Conservation (phyloP, 2,113 vertebrate genomes). For the Phylloscopus trochilus region DNA sequence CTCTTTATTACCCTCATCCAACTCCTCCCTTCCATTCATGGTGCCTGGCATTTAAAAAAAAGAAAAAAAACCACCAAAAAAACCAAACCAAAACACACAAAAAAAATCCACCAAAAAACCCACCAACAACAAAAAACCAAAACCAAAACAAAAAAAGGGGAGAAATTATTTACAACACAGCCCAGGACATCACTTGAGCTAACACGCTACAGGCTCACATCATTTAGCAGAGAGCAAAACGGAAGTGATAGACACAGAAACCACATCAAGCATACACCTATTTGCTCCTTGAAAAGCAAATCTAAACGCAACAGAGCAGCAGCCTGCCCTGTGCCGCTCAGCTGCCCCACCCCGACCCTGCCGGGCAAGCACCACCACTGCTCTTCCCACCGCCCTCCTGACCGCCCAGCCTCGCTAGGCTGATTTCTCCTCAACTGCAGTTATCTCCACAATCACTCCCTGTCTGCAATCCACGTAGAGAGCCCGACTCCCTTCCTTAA, state of each 20-base stretch:
- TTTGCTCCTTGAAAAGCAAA: accelerated
- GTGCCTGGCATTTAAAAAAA: neutral
- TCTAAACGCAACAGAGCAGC: accelerated
- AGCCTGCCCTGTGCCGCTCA: accelerated
- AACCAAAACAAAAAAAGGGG: neutral
- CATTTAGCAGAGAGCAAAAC: accelerated
- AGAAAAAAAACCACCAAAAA: too few species aligned
- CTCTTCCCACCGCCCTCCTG: neutral
- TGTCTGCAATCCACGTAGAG: accelerated
- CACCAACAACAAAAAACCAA: too few species aligned
- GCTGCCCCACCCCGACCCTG: too few species aligned
- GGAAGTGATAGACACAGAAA: accelerated
- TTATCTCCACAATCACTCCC: accelerated
- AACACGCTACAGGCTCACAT: accelerated
- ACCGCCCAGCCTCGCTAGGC: accelerated
- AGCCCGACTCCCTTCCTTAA: accelerated
- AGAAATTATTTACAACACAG: neutral
- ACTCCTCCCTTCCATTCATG: neutral
- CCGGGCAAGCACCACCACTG: accelerated
- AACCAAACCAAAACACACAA: too few species aligned
- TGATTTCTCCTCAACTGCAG: accelerated
- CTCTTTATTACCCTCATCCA: neutral
- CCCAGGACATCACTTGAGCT: neutral
- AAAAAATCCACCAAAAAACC: too few species aligned
- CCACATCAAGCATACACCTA: accelerated